Conservation (phyloP, 1,140 invertebrate species). For the Uloborus diversus region DNA sequence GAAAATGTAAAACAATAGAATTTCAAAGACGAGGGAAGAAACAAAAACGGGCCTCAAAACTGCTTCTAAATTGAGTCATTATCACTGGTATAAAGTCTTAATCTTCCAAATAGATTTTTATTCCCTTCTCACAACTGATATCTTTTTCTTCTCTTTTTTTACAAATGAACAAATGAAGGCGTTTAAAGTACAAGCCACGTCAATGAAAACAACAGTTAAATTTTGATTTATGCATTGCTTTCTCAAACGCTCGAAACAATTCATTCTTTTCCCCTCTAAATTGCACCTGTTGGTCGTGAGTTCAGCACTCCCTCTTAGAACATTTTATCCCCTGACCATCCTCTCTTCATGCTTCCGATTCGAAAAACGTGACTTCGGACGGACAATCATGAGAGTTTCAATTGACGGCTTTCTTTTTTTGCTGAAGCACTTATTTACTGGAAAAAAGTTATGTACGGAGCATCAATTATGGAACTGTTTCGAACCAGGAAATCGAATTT, state of each 20-base stretch:
- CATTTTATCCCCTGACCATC: background rate
- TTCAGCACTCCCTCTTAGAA: background rate
- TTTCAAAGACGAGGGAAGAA: too few species aligned
- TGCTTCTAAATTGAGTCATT: slow-evolving; percentile 39
- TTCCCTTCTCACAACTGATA: background rate
- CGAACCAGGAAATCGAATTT: too few species aligned
- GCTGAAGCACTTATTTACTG: too few species aligned
- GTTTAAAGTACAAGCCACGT: slow-evolving; percentile 20
- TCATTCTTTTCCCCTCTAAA: background rate
- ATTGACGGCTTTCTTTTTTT: too few species aligned
- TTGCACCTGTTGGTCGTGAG: slow-evolving; percentile 48
- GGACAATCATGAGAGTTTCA: too few species aligned
- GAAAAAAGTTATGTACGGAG: too few species aligned
- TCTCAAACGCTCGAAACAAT: background rate
- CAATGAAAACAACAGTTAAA: slow-evolving; percentile 50
- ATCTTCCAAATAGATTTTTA: background rate
- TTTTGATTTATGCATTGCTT: slow-evolving; percentile 45
- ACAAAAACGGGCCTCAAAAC: too few species aligned
- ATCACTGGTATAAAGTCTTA: slow-evolving; percentile 9
- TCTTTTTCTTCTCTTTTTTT: background rate
- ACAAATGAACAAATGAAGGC: slow-evolving; percentile 8
- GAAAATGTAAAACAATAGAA: too few species aligned
- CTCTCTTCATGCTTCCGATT: slow-evolving; percentile 49
- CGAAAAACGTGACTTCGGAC: slow-evolving; percentile 40
- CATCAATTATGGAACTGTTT: too few species aligned